Conservation (phyloP, 2,113 vertebrate genomes). For the Sus scrofa region T2T-Sscrofa CM000830.6:12581001-12581500, state of each 20-base stretch:
- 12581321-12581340: background rate
- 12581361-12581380: slow-evolving; percentile 14
- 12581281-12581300: slow-evolving; percentile 15
- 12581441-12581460: slow-evolving; percentile 18
- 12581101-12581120: slow-evolving; percentile 33
- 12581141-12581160: background rate
- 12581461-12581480: slow-evolving; percentile 17
- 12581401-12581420: background rate
- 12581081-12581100: slow-evolving; percentile 45
- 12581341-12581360: background rate
- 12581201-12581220: background rate
- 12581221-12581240: slow-evolving; percentile 65
- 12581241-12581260: background rate
- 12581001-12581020: background rate
- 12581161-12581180: slow-evolving; percentile 36
- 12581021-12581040: slow-evolving; percentile 33
- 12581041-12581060: slow-evolving; percentile 56
- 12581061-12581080: slow-evolving; percentile 14
- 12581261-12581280: background rate
- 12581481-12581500: slow-evolving; percentile 21
- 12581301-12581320: slow-evolving; percentile 50
- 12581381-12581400: slow-evolving; percentile 19
- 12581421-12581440: background rate
- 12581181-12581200: background rate
- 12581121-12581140: background rate